Conservation (phyloP, 2,113 vertebrate species). For the Muntiacus reevesi region DNA sequence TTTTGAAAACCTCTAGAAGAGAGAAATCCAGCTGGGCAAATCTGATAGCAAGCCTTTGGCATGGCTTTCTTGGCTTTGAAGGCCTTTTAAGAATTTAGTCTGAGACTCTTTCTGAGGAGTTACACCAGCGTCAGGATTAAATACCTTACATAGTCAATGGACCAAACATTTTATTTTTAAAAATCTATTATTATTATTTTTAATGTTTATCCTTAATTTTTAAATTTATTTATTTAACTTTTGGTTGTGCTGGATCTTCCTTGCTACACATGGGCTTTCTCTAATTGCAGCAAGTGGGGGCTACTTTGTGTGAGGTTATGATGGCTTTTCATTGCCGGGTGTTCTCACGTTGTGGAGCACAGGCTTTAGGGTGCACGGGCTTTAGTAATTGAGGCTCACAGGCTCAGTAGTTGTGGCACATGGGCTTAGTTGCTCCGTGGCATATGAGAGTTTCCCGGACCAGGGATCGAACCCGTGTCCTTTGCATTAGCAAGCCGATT, state of each 20-base stretch:
- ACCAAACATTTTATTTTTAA: background rate
- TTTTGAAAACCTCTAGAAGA: background rate
- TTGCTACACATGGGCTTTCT: background rate
- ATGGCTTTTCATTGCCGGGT: background rate
- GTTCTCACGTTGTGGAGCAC: background rate
- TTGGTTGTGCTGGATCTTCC: background rate
- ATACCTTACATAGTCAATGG: background rate
- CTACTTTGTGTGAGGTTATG: background rate
- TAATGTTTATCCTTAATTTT: background rate
- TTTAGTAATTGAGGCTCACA: background rate
- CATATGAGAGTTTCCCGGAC: background rate
- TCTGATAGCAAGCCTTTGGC: background rate
- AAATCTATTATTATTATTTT: background rate
- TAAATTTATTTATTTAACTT: background rate
- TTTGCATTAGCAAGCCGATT: background rate
- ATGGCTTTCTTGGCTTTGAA: background rate
- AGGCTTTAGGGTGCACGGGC: background rate
- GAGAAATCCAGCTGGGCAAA: background rate
- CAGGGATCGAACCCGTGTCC: fast-evolving
- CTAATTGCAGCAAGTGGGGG: background rate
- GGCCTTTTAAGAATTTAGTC: background rate
- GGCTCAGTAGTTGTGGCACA: background rate
- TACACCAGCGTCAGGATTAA: background rate
- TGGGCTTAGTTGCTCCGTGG: background rate
- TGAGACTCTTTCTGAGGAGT: background rate